Evolutionary conservation across 2,113 vertebrate genomes (phyloP).

Genomic region (Caranx ignobilis): DNA sequence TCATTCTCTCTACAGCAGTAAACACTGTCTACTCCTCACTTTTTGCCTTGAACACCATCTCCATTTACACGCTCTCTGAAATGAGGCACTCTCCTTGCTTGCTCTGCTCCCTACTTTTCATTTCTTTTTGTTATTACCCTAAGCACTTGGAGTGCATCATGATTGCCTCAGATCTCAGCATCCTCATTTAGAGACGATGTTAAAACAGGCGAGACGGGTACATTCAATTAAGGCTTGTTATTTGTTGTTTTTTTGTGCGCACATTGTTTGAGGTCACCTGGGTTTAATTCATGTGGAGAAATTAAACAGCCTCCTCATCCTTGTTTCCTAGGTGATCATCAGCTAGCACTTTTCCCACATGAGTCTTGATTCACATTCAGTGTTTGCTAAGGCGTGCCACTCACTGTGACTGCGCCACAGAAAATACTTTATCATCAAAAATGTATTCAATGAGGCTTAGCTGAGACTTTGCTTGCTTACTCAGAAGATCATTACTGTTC

Average conservation of each 20-base stretch:
- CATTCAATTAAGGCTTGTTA: constrained; percentile 53
- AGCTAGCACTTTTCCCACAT: constrained; percentile 47
- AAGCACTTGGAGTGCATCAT: constrained; percentile 32
- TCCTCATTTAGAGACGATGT: constrained; percentile 39
- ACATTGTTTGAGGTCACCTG: constrained; percentile 67
- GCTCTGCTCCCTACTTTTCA: constrained; percentile 19
- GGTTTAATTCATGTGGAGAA: constrained; percentile 57
- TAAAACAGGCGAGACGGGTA: constrained; percentile 32
- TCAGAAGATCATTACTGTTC: constrained; percentile 40
- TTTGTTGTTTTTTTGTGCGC: constrained; percentile 33
- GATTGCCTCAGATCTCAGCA: constrained; percentile 39
- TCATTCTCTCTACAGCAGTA: constrained; percentile 4
- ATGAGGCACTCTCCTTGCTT: constrained; percentile 2
- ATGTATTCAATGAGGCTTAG: constrained; percentile 28
- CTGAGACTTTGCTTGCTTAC: constrained; percentile 21
- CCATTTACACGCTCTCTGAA: constrained; percentile 15
- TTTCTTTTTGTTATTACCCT: constrained; percentile 39
- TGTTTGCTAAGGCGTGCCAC: constrained; percentile 51
- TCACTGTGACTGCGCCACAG: constrained; percentile 23
- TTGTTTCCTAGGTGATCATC: constrained; percentile 76
- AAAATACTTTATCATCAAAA: constrained; percentile 35
- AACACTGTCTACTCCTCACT: not conserved
- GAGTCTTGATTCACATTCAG: constrained; percentile 51
- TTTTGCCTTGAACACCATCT: constrained; percentile 12
- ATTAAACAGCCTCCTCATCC: constrained; percentile 61